Base-by-base conservation (phyloP, 2,888 invertebrate genomes). In the Rhorus exstirpatorius region DNA sequence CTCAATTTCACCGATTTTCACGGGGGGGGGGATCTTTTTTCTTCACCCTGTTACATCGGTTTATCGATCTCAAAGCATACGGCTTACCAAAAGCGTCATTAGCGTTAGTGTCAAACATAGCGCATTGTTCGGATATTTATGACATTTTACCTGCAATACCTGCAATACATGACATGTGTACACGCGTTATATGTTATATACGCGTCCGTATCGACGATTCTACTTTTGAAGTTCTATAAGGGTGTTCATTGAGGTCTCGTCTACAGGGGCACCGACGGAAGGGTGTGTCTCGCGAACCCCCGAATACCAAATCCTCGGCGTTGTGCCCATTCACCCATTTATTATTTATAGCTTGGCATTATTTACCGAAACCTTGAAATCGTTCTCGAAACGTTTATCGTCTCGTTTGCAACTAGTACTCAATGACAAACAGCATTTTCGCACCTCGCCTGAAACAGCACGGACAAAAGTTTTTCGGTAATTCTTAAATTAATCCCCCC, bases 1-100 rank as follows among this genome's bases (percentile, higher is more conserved):
- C 92, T 91, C 92, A 92, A 92, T 92, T 92, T 92, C 90, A 91
- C 91, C 90, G 90, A 91, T 91, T 91, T 90, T 88, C 63, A 78
- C 61, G 68, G 60, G n/a, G n/a, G n/a, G n/a, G 46, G 53, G 49
- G 51, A 49, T 55, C 24, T 41, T 67, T 14, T 61, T 61, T 70
- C 44, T 63, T 44, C n/a, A 6, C 86, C 63, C 88, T 87, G 89
- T 91, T 91, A 89, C 90, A 86, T 88, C 88, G 87, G 88, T 87
- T 88, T 89, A 90, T 91, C 90, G 88, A 87, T 88, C 86, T 87
- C 86, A 84, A 87, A 85, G 79, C 81, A 61, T 79, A 85, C 70
- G 75, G 76, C 80, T 83, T 81, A 76, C 78, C 76, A 24, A 81
- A n/a, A 31, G 55, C 81, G 86, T 92, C 92, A 92, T 92, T 92